Evolutionary conservation across 1,140 invertebrate species (phyloP).

Genomic region (Drosophila yakuba): DNA sequence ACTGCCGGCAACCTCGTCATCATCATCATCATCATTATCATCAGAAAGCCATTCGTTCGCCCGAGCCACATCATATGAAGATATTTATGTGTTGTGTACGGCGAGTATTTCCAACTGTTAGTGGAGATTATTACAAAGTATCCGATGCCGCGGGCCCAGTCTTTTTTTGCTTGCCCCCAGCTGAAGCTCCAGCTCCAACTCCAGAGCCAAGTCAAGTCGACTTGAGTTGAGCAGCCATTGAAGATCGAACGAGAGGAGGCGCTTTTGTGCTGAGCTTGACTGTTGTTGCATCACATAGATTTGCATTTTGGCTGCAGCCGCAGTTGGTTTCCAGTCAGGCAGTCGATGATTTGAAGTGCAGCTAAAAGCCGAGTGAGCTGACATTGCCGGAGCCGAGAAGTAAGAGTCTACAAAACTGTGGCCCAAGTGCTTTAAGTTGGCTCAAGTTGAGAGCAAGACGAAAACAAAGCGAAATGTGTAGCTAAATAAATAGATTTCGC

Average conservation of each 20-base stretch:
- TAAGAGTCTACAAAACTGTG: slow-evolving; percentile 49
- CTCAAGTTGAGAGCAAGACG: slow-evolving; percentile 46
- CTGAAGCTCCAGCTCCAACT: background rate
- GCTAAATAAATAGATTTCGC: slow-evolving; percentile 74
- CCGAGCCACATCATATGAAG: slow-evolving; percentile 27
- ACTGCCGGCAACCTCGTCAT: slow-evolving; percentile 57
- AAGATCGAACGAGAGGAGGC: slow-evolving; percentile 43
- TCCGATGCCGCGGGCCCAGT: slow-evolving; percentile 45
- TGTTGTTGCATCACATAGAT: slow-evolving; percentile 58
- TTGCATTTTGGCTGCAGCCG: slow-evolving; percentile 40
- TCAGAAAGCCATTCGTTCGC: slow-evolving; percentile 36
- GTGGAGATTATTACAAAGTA: slow-evolving; percentile 71
- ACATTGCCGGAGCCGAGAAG: slow-evolving; percentile 45
- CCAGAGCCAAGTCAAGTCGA: background rate
- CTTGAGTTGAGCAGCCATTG: slow-evolving; percentile 22
- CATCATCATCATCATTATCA: slow-evolving; percentile 38
- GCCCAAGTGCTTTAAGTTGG: slow-evolving; percentile 58
- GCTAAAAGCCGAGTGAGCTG: slow-evolving; percentile 36
- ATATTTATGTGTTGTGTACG: slow-evolving; percentile 24
- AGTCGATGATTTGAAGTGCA: slow-evolving; percentile 18
- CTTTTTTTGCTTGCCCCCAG: slow-evolving; percentile 56
- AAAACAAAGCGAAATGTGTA: slow-evolving; percentile 57
- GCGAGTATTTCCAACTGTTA: slow-evolving; percentile 53
- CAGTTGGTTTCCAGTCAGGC: slow-evolving; percentile 19
- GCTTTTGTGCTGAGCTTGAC: slow-evolving; percentile 67